These are phyloP conservation scores for Manis crassicaudata DNA, from an alignment of 2,797 vertebrate species.

Conservation along the genomic window DNA sequence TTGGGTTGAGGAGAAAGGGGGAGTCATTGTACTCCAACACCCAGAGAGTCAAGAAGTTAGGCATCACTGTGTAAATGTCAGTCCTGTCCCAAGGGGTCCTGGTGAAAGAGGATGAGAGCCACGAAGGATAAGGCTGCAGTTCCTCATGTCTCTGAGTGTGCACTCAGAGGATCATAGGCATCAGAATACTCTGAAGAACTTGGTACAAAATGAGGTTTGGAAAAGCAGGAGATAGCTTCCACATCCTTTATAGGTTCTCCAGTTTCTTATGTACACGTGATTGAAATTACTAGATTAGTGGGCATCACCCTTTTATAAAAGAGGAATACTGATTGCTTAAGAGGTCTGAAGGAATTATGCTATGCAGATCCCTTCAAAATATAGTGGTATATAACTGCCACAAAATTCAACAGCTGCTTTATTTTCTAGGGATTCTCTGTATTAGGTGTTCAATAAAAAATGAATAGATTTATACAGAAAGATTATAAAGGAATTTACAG, in stretches of 20 bases:
- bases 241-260: background rate
- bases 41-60: background rate
- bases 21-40: background rate
- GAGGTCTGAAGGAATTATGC: background rate
- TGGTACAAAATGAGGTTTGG: background rate
- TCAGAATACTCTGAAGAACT: background rate
- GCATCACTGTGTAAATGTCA: background rate
- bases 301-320: background rate
- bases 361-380: background rate
- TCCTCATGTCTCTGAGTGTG: background rate
- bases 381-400: background rate
- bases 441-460: background rate
- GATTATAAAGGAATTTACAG: slow-evolving; percentile 30
- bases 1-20: fast-evolving
- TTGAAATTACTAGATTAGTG: background rate
- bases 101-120: background rate
- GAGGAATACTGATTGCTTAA: background rate
- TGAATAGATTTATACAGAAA: background rate
- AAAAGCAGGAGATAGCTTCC: background rate
- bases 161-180: background rate
- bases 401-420: background rate
- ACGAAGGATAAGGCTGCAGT: background rate
- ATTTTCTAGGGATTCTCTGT: background rate
- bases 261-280: background rate
- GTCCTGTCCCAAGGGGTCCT: background rate